Evolutionary conservation across 2,888 invertebrate genomes (phyloP), one percentile per base, ranked within the genome.

Genomic region (Macrophya annulata): DNA sequence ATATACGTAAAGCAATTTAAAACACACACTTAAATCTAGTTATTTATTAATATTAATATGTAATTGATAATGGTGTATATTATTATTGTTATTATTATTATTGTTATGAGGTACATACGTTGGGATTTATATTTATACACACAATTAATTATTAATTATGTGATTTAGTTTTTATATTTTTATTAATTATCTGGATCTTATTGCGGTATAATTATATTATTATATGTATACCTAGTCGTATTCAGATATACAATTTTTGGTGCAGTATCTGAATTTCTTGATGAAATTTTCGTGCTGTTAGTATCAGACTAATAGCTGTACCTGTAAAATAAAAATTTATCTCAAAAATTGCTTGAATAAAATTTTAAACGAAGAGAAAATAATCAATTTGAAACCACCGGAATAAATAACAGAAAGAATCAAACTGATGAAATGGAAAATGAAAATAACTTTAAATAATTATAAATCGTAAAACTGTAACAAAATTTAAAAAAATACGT

Each of bases 271-370:
- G 71, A 15, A 71, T 71, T 62, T 62, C 25, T 25, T 10, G 62
- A 9, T 25, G 25, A 62, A 62, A 62, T 25, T 25, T 9, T 25
- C 10, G 71, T 6, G n/a, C 40, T 10, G 40, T 8, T 71, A 15
- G 17, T 17, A 55, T 71, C 71, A 5, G 37, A 3, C 40, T 71
- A 71, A n/a, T 71, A 71, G 17, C 17, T 40, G 31, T 71, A 71
- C 37, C 71, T 71, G n/a, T n/a, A 71, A 37, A 71, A 71, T 71
- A 40, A 40, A 71, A 6, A 5, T 62, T n/a, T n/a, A n/a, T 21
- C 15, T 62, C 62, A 62, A n/a, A n/a, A n/a, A n/a, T n/a, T n/a
- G n/a, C n/a, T n/a, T n/a, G n/a, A n/a, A n/a, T n/a, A n/a, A n/a
- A n/a, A n/a, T n/a, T n/a, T n/a, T n/a, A n/a, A n/a, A n/a, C n/a